phyloP scores from a whole-genome alignment of 2,888 invertebrate genomes.

The Rhagophthalmus giganteus region DNA sequence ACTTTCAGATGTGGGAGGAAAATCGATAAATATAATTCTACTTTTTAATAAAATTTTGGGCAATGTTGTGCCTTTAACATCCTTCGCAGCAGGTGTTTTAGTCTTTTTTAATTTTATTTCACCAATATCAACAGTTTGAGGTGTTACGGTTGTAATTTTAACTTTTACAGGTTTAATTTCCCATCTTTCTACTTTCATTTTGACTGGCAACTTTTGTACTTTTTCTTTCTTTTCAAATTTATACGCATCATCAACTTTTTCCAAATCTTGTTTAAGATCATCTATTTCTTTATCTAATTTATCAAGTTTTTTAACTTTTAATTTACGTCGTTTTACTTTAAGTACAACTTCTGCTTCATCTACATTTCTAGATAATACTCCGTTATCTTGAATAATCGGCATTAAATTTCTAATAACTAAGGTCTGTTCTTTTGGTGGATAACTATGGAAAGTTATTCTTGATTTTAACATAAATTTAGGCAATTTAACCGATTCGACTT shows the following conservation, averaged over 20 bases:
- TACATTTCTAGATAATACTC: constrained; percentile 57
- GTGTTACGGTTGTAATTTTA: constrained; percentile 59
- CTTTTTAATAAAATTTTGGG: constrained; percentile 73
- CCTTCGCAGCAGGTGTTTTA: constrained; percentile 45
- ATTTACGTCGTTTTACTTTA: constrained; percentile 53
- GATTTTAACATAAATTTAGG: constrained; percentile 73
- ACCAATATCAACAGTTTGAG: constrained; percentile 63
- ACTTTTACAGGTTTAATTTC: constrained; percentile 64
- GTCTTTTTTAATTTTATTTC: constrained; percentile 66
- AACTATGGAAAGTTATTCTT: constrained; percentile 62
- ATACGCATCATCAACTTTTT: constrained; percentile 52
- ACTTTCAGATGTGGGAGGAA: constrained; percentile 48
- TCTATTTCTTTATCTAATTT: constrained; percentile 55
- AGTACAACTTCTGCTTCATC: constrained; percentile 56
- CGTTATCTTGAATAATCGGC: constrained; percentile 49
- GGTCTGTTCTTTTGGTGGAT: constrained; percentile 49
- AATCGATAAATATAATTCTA: constrained; percentile 62
- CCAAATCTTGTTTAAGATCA: constrained; percentile 50
- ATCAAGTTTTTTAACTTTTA: constrained; percentile 55
- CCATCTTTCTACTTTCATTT: constrained; percentile 64
- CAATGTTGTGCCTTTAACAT: constrained; percentile 50
- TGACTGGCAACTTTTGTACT: constrained; percentile 48
- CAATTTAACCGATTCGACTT: constrained; percentile 51
- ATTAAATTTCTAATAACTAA: constrained; percentile 47
- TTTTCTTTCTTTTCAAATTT: constrained; percentile 53